Evolutionary conservation across 1,140 invertebrate genomes (phyloP).

Genomic region (Euschistus heros): DNA sequence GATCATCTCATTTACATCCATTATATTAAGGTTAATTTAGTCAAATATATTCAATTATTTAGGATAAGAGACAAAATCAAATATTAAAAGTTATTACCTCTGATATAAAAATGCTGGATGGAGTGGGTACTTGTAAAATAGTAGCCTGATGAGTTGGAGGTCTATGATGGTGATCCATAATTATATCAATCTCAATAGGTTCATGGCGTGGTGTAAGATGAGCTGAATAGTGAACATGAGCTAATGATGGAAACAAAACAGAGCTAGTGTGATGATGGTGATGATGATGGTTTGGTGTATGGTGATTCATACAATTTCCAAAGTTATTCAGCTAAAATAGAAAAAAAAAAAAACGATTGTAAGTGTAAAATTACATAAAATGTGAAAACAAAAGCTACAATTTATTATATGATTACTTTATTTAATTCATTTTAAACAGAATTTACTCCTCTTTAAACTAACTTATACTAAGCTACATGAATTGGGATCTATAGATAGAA

Average conservation of each 20-base stretch:
- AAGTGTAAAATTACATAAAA: no score
- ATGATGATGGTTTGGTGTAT: constrained; percentile 3
- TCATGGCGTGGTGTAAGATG: constrained; percentile 20
- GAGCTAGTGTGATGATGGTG: constrained; percentile 21
- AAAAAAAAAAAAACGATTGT: constrained; percentile 14
- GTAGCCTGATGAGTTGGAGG: constrained; percentile 33
- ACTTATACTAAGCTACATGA: no score
- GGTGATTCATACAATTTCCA: constrained; percentile 17
- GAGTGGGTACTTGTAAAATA: constrained; percentile 23
- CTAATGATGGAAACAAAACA: neutral
- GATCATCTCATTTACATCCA: no score
- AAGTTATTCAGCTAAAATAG: constrained; percentile 23
- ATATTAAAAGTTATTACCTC: constrained; percentile 30
- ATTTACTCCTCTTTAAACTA: no score
- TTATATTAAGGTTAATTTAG: no score
- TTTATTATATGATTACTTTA: no score
- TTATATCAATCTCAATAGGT: constrained; percentile 17
- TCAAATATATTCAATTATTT: no score
- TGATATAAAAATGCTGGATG: constrained; percentile 30
- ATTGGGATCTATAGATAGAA: no score
- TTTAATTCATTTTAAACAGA: no score
- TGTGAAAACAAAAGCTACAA: no score
- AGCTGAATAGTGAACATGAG: constrained; percentile 11
- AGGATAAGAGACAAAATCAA: no score
- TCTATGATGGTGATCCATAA: constrained; percentile 30